phyloP scores from a whole-genome alignment of 2,797 vertebrate genomes.

The Spea hammondii region DNA sequence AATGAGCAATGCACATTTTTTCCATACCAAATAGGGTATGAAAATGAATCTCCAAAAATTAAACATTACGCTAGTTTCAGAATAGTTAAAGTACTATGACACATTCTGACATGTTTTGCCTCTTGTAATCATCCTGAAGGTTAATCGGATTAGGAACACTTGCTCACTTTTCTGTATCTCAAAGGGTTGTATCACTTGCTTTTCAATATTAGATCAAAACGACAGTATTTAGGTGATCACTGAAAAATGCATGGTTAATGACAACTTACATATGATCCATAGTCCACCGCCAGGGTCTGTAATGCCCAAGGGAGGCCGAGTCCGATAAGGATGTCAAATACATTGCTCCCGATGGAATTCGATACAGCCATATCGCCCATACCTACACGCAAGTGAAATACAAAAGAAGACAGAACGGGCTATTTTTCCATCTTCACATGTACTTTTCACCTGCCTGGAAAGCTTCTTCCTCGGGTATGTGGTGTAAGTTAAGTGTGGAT shows the following conservation, averaged over 20 bases:
- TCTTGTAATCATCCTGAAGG: no score
- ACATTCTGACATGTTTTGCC: no score
- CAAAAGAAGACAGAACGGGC: neutral
- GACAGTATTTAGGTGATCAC: neutral
- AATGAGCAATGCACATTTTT: no score
- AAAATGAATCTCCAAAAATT: neutral
- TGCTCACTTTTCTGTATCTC: no score
- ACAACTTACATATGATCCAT: conserved; percentile 87
- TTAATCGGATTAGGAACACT: no score
- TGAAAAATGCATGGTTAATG: neutral
- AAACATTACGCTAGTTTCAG: neutral
- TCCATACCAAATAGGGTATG: no score
- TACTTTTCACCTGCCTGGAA: no score
- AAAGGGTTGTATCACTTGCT: neutral
- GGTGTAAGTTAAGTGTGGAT: no score
- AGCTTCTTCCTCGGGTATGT: no score
- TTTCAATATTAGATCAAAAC: neutral
- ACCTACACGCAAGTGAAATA: conserved; percentile 64
- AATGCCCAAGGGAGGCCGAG: conserved; percentile 91
- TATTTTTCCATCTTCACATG: no score
- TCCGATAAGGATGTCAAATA: conserved; percentile 94
- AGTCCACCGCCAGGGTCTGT: conserved; percentile 88
- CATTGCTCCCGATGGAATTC: conserved; percentile 95
- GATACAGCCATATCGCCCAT: conserved; percentile 97
- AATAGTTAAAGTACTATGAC: no score